These are phyloP conservation scores for Epizoanthus stellaris DNA, from an alignment of 92 coral and sea anemone species.

Conservation along the genomic window DNA sequence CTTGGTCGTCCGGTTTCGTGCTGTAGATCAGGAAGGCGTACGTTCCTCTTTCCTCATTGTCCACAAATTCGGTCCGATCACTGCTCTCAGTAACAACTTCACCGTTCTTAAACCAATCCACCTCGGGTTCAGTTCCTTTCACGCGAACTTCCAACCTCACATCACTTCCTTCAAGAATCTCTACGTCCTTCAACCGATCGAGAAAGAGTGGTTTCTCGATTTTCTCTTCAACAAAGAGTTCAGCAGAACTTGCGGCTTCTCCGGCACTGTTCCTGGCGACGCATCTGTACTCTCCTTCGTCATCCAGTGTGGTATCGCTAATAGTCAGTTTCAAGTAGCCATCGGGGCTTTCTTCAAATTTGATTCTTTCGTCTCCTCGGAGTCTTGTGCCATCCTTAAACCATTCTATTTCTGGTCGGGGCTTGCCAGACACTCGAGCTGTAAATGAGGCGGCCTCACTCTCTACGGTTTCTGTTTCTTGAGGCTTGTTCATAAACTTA, in stretches of 20 bases:
- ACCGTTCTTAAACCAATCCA: conserved; percentile 91
- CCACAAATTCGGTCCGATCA: conserved; percentile 64
- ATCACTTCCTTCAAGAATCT: conserved; percentile 65
- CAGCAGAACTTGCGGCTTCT: conserved; percentile 67
- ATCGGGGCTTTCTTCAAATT: conserved; percentile 69
- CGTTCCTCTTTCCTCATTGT: conserved; percentile 71
- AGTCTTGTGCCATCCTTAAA: conserved; percentile 70
- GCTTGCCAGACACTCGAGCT: conserved; percentile 68
- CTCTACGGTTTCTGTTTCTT: conserved; percentile 63
- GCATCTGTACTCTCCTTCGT: conserved; percentile 83
- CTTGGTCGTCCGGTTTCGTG: conserved; percentile 75
- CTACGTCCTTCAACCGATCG: conserved; percentile 62
- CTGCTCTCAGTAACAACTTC: conserved; percentile 68
- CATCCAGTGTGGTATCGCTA: conserved; percentile 68
- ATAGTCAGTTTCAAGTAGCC: conserved; percentile 72
- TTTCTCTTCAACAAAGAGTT: conserved; percentile 68
- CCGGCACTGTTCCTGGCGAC: conserved; percentile 83
- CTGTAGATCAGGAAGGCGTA: conserved; percentile 68
- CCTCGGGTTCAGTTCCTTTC: conserved; percentile 79
- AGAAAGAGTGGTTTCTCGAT: conserved; percentile 67
- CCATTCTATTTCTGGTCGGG: conserved; percentile 82
- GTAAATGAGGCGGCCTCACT: conserved; percentile 78
- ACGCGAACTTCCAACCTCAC: conserved; percentile 83
- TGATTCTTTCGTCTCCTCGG: conserved; percentile 63
- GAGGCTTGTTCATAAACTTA: conserved; percentile 45